phyloP scores from a whole-genome alignment of 2,113 vertebrate species.

The Corythornis vintsioides region DNA sequence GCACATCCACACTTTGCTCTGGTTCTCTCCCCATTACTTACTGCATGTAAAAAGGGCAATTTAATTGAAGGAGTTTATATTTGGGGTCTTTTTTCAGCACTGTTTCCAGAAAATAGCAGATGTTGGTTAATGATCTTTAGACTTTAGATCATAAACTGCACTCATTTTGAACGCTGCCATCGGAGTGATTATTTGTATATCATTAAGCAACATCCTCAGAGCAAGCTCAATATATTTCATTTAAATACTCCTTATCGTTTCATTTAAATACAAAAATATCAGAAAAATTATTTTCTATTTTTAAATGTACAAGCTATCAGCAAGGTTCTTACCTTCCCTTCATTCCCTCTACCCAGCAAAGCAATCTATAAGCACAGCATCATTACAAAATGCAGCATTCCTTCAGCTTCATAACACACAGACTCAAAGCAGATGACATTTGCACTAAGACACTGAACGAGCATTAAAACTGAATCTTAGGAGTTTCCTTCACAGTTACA shows the following conservation, averaged over 20 bases:
- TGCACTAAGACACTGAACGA: not conserved
- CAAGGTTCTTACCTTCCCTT: not conserved
- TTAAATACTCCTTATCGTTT: not conserved
- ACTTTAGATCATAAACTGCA: conserved; percentile 50
- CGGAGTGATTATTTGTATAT: not conserved
- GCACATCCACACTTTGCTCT: conserved; percentile 1
- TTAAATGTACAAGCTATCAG: not conserved
- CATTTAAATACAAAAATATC: not conserved
- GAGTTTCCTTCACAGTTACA: not conserved
- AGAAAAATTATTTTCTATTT: not conserved
- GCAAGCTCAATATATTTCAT: not conserved
- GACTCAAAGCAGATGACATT: conserved; percentile 17
- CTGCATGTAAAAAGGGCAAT: conserved; percentile 46
- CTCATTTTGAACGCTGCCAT: conserved; percentile 18
- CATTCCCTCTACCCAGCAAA: conserved; percentile 2
- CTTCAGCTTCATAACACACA: not conserved
- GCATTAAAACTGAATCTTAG: conserved; percentile 6
- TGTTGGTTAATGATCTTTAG: conserved; percentile 52
- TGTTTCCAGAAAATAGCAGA: conserved; percentile 44
- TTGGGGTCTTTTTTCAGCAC: conserved; percentile 13
- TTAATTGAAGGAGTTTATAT: conserved; percentile 40
- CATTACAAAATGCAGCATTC: conserved; percentile 15
- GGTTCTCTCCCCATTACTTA: conserved; percentile 37
- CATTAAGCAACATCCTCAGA: conserved; percentile 17
- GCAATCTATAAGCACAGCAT: not conserved